Base-by-base conservation (phyloP, 1,140 invertebrate species). In the Zophobas atratus region DNA sequence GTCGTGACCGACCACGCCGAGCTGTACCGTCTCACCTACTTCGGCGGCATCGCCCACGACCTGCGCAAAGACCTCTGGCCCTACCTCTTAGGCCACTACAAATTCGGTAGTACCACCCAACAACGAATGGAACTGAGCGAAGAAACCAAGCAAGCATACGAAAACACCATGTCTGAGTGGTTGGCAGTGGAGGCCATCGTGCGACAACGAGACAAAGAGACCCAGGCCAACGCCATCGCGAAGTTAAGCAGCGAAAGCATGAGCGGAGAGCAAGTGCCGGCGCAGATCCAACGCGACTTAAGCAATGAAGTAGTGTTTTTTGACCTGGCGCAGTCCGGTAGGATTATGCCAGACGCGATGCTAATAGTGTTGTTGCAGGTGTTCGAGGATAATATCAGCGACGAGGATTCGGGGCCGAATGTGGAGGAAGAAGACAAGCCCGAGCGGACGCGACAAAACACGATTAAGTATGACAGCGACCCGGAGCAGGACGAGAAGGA, bases 101-200 rank as follows among this genome's bases (percentile, higher is more conserved):
- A 91, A 84, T 96, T 97, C 87, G 92, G 93, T 36, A 94, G 92
- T 82, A 92, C 92, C 5, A 78, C 86, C 2, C 90, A 93, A 79
- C 93, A 96, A 79, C 88, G 95, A 0, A 85, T 88, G 34, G 89
- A 92, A 77, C 89, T 93, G 75, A 93, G 96, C 82, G 86, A 89
- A 77, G 87, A 88, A 56, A 92, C 93, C 75, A 89, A 91, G 80
- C 91, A 93, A 70, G 90, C 92, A 2, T 97, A 97, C 83, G 96
- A 98, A 87, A 93, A 94, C 3, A 95, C 93, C 1, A 96, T 97
- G 95, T 96, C 95, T 0, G 96, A 98, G 85, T 98, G 97, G 97
- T 86, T 97, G 67, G 96, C 95, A 0, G 95, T 98, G 0, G 97
- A 98, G 85, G 96, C 96, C 0, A 97, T 98, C 76, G 95, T 98